Base-by-base conservation (phyloP, 2,797 vertebrate species). In the Odontamblyopus rebecca region DNA sequence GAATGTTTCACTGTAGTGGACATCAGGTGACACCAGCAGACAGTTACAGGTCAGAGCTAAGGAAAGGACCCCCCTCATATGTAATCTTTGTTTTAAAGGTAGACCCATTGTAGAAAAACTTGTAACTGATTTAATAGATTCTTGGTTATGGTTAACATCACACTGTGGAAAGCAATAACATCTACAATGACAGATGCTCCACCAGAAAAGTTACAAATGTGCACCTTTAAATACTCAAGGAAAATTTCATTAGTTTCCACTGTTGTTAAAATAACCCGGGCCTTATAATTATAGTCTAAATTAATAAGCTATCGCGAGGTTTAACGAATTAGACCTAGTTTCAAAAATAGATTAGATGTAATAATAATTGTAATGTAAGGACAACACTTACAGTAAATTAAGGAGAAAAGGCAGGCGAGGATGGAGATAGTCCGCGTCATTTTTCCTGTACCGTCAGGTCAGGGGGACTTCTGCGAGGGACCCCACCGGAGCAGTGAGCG, bases 371-470 rank as follows among this genome's bases (percentile, higher is more conserved):
- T 4, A 59, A 27, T 57, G n/a, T 13, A 3, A 59, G 4, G 23
- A 3, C 23, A 79, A 4, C 41, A 94, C 93, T 94, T 88, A 95
- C 94, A 89, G 65, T 87, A 82, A 61, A 92, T 50, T 65, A 93
- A 73, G 68, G 72, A 82, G 62, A 91, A 66, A 32, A 92, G 65
- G 89, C 71, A 93, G 44, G 86, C 85, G 81, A 93, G 72, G 75
- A 90, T 64, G 78, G 82, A 63, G 16, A 93, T 80, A 80, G 72
- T 77, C 71, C 84, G 85, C 77, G 74, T 91, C 94, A 95, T 94
- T 68, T 79, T 89, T 53, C 78, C 81, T 67, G 73, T 80, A 88
- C 68, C 86, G 88, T 88, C 79, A 76, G 82, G 61, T 90, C 85
- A 67, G 65, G 71, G 41, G 69, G 67, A 75, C 73, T 73, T 44